These are phyloP conservation scores for Falco rusticolus DNA, from an alignment of 2,797 vertebrate species.

Conservation along the genomic window DNA sequence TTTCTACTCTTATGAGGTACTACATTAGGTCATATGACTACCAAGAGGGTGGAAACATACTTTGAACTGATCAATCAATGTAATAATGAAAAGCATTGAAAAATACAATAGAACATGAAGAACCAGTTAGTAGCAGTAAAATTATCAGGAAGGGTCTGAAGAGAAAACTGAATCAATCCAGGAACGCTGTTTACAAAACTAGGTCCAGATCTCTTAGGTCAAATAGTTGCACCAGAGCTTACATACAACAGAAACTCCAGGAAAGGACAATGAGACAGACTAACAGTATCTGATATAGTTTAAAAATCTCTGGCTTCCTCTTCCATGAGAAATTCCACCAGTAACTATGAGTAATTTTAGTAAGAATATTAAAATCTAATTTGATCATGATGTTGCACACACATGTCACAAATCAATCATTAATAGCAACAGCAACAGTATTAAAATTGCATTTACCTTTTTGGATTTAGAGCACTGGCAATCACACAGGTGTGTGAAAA, in stretches of 20 bases:
- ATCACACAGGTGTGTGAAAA: neutral
- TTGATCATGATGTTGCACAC: neutral
- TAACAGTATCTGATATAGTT: neutral
- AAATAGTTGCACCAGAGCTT: neutral
- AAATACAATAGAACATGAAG: neutral
- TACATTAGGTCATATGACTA: neutral
- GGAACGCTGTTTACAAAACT: neutral
- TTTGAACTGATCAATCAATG: neutral
- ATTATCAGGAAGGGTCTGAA: neutral
- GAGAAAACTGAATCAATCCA: neutral
- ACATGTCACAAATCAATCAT: slow-evolving; percentile 35
- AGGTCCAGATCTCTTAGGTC: neutral
- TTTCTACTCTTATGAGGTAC: neutral
- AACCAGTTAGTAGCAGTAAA: neutral
- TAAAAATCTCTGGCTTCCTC: neutral
- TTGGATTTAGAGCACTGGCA: neutral
- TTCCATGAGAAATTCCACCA: neutral
- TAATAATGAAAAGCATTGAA: neutral
- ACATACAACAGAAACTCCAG: neutral
- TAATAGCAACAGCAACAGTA: neutral
- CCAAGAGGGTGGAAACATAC: neutral
- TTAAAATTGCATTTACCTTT: neutral
- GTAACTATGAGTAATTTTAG: slow-evolving; percentile 28
- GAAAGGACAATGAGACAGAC: neutral
- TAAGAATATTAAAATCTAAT: neutral